Percentiles rank a stretch among this genome's conserved stretches.
Evolutionary conservation across 2,888 invertebrate genomes (phyloP).

Genomic region (Philaethria dido): DNA sequence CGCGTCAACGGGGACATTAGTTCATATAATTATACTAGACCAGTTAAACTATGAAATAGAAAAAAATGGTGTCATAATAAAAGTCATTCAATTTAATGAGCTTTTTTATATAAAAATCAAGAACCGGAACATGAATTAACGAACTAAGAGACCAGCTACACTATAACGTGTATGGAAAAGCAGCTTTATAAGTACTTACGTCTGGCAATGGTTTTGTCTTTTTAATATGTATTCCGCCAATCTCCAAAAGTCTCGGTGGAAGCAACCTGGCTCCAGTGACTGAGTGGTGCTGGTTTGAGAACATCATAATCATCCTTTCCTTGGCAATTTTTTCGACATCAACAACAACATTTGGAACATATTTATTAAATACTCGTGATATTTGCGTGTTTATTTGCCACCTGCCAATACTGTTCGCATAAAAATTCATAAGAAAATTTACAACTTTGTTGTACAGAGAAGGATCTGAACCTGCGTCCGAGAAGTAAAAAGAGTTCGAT

Average conservation of each 20-base stretch:
- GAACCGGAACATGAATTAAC: not conserved
- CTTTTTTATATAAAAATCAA: too few relatives aligned
- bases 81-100: too few relatives aligned
- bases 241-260: slow-evolving; percentile 83
- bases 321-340: slow-evolving; percentile 72
- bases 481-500: slow-evolving; percentile 75
- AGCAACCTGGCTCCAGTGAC: slow-evolving; percentile 80
- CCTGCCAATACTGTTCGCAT: slow-evolving; percentile 51
- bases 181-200: slow-evolving; percentile 46
- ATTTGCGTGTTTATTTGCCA: slow-evolving; percentile 61
- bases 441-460: slow-evolving; percentile 58
- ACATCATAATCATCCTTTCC: slow-evolving; percentile 77
- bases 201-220: slow-evolving; percentile 55
- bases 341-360: slow-evolving; percentile 71
- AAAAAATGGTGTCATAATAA: too few relatives aligned
- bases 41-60: too few relatives aligned
- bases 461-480: slow-evolving; percentile 59
- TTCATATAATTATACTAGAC: too few relatives aligned
- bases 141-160: too few relatives aligned
- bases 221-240: slow-evolving; percentile 81
- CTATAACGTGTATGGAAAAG: not conserved
- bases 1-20: too few relatives aligned
- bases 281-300: slow-evolving; percentile 85
- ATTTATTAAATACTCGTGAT: slow-evolving; percentile 60
- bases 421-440: slow-evolving; percentile 51